phyloP scores from a whole-genome alignment of 2,113 vertebrate species.

The Chunga burmeisteri region DNA sequence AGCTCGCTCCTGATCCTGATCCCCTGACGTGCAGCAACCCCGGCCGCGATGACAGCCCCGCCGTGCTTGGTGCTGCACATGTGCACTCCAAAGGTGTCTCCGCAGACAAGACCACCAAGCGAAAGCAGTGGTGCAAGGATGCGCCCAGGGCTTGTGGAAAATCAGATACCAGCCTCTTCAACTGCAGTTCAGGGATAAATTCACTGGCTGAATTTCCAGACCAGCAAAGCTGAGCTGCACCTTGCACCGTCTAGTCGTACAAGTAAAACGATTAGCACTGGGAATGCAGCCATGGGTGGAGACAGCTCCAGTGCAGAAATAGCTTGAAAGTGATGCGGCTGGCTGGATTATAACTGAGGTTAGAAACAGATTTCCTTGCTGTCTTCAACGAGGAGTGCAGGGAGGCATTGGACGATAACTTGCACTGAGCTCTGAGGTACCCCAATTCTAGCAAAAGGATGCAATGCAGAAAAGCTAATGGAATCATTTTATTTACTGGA shows the following conservation, averaged over 20 bases:
- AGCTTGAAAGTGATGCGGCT: background rate
- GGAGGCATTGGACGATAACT: background rate
- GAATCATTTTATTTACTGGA: background rate
- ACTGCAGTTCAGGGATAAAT: background rate
- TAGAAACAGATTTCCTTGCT: background rate
- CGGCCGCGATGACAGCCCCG: accelerated
- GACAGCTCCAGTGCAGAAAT: background rate
- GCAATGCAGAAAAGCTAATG: background rate
- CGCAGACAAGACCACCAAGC: accelerated
- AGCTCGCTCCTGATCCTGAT: slow-evolving; percentile 16
- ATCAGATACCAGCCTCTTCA: background rate
- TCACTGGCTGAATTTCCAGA: background rate
- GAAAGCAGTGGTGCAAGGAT: background rate
- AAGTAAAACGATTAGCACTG: background rate
- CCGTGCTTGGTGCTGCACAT: background rate
- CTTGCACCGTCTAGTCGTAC: background rate
- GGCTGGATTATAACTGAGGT: background rate
- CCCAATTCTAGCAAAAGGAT: background rate
- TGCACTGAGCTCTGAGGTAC: background rate
- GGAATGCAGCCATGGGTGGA: background rate
- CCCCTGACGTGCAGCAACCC: background rate
- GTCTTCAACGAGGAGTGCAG: background rate
- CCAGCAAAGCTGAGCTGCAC: background rate
- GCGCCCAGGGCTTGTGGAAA: background rate
- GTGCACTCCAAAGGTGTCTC: background rate